A percentile compares a stretch with the other conserved stretches of the same genome.
These are phyloP conservation scores for Nothobranchius kuhntae DNA, from an alignment of 2,113 vertebrate genomes.

Conservation along the genomic window DNA sequence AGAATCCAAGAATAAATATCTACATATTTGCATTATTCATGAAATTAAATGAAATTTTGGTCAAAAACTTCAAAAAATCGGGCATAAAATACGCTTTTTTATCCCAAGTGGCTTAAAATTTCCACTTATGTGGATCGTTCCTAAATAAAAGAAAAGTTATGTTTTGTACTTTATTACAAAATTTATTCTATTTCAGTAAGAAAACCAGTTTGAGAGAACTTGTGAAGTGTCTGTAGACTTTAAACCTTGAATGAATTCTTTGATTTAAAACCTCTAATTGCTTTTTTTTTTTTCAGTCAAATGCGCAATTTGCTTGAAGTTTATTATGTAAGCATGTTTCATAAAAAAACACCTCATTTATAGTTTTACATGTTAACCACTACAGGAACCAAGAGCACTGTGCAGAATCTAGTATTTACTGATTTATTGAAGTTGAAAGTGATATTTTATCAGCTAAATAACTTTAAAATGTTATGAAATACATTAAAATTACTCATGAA, in stretches of 20 bases:
- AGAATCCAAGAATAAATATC: no score
- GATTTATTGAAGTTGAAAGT: background rate
- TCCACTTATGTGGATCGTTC: background rate
- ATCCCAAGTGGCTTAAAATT: no score
- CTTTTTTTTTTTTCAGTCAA: background rate
- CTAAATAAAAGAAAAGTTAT: background rate
- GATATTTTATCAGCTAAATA: background rate
- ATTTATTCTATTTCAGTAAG: background rate
- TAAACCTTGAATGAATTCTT: fast-evolving
- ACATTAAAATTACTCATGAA: background rate
- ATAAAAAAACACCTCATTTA: background rate
- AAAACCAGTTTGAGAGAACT: no score
- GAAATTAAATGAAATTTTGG: no score
- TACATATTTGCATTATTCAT: no score
- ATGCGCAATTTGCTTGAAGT: fast-evolving
- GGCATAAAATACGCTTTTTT: no score
- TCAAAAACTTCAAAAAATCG: no score
- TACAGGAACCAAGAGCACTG: background rate
- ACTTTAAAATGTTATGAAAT: background rate
- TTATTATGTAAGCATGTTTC: background rate
- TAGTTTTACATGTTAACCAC: background rate
- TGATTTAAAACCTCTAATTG: background rate
- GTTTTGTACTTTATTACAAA: background rate
- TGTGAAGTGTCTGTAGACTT: no score
- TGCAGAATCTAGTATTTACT: background rate